phyloP scores from a whole-genome alignment of 2,797 vertebrate species.

The Lacerta viridis region DNA sequence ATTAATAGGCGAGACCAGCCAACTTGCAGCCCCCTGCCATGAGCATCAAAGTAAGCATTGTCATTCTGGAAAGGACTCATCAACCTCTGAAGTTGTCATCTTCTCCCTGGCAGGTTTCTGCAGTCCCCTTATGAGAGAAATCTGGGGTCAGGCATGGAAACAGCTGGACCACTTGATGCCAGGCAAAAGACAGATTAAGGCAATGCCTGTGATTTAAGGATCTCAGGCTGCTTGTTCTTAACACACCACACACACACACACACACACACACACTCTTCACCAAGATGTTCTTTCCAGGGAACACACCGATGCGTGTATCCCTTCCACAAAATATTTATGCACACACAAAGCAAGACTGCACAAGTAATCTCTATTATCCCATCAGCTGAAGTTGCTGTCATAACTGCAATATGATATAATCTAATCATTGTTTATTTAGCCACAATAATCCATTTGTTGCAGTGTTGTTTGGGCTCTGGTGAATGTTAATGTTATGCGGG shows the following conservation, averaged over 20 bases:
- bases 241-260: neutral
- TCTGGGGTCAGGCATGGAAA: neutral
- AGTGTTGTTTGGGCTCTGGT: neutral
- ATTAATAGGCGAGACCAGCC: neutral
- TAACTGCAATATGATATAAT: conserved; percentile 9
- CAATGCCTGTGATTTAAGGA: conserved; percentile 33
- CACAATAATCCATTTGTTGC: conserved; percentile 1
- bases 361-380: neutral
- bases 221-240: conserved; percentile 7
- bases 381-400: neutral
- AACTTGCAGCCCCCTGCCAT: neutral
- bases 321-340: neutral
- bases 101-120: neutral
- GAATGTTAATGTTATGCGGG: neutral
- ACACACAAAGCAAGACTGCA: neutral
- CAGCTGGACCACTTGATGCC: conserved; percentile 9
- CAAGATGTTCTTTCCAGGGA: neutral
- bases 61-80: neutral
- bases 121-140: conserved; percentile 10
- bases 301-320: neutral
- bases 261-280: neutral
- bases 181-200: conserved; percentile 27
- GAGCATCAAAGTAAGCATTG: neutral
- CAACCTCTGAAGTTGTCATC: neutral
- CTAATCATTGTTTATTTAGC: conserved; percentile 19